Conservation (phyloP, 23 tunicate species). For the Phallusia fumigata region DNA sequence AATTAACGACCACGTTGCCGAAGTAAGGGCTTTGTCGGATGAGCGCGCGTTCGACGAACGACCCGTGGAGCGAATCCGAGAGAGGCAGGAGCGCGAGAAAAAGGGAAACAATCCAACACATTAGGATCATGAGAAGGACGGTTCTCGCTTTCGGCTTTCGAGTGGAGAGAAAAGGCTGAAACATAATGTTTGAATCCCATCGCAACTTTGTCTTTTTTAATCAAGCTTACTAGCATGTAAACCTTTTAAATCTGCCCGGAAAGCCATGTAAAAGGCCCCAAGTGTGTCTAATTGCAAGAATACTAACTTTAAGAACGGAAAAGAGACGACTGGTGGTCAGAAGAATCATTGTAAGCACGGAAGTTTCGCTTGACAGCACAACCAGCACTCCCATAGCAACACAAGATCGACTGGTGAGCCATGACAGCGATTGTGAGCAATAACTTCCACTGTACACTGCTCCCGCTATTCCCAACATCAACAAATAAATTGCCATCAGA, state of each 20-base stretch:
- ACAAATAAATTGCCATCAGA: slow-evolving; percentile 54
- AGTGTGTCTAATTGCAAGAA: no score
- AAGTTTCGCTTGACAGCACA: slow-evolving; percentile 56
- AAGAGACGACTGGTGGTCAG: slow-evolving; percentile 24
- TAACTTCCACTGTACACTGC: slow-evolving; percentile 31
- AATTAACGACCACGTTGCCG: background rate
- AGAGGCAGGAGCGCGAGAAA: slow-evolving; percentile 14
- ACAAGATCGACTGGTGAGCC: slow-evolving; percentile 44
- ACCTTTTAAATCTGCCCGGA: no score
- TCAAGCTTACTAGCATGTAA: no score
- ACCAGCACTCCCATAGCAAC: slow-evolving; percentile 47
- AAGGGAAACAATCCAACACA: slow-evolving; percentile 9
- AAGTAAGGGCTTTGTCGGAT: slow-evolving; percentile 5
- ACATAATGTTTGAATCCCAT: no score
- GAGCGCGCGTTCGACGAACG: background rate
- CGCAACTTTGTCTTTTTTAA: no score
- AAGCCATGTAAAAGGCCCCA: no score
- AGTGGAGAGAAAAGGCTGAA: background rate
- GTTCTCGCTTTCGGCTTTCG: slow-evolving; percentile 9
- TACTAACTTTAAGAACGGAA: slow-evolving; percentile 28
- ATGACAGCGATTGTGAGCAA: slow-evolving; percentile 15
- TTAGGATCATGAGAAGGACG: background rate
- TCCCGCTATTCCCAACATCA: slow-evolving; percentile 42
- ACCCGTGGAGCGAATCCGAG: background rate
- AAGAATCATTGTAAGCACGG: slow-evolving; percentile 39